phyloP scores from a whole-genome alignment of 2,113 vertebrate genomes.

The Silurus asotus region DNA sequence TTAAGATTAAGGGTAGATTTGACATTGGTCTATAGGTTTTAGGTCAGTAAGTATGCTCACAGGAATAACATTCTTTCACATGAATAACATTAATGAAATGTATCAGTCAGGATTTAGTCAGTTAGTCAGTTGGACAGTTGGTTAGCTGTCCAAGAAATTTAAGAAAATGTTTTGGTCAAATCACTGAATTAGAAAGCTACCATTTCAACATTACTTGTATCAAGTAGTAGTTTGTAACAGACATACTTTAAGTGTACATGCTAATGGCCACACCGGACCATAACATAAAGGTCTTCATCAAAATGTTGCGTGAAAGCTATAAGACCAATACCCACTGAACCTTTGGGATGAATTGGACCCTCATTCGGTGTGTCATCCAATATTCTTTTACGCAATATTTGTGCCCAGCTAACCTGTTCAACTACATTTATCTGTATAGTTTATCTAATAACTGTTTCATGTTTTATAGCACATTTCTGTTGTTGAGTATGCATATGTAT shows the following conservation, averaged over 20 bases:
- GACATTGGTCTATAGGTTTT: no score
- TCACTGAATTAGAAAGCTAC: neutral
- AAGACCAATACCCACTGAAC: neutral
- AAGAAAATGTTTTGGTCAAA: neutral
- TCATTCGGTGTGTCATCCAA: no score
- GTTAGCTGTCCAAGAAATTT: neutral
- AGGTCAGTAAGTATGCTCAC: no score
- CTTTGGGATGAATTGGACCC: neutral
- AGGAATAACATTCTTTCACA: no score
- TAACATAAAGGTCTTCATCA: neutral
- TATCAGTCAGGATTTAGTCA: no score
- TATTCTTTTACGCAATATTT: neutral
- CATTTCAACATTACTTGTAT: neutral
- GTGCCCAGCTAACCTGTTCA: neutral
- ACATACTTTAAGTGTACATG: neutral
- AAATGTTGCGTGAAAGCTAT: neutral
- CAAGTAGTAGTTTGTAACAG: neutral
- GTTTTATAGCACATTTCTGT: constrained; percentile 10
- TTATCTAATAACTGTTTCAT: neutral
- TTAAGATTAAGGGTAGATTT: no score
- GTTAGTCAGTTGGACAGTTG: no score
- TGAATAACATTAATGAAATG: no score
- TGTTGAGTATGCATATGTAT: constrained; percentile 58
- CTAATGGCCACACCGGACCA: neutral
- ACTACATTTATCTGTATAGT: neutral